These are phyloP conservation scores for Monochamus alternatus DNA, from an alignment of 2,888 invertebrate species.

Conservation along the genomic window DNA sequence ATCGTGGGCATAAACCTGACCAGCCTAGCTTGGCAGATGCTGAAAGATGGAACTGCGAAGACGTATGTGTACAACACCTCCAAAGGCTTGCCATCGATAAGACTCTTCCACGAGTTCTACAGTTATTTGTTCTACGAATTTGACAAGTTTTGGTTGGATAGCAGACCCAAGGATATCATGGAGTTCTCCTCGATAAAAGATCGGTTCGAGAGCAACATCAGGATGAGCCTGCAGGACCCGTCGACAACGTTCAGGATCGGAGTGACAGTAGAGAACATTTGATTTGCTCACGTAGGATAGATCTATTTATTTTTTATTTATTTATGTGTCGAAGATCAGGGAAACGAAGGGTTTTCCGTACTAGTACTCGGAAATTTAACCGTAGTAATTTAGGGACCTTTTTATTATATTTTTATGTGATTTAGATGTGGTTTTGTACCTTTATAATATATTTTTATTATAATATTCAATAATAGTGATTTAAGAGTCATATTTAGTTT, in stretches of 20 bases:
- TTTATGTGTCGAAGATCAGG: neutral
- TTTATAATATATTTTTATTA: neutral
- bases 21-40: conserved; percentile 87
- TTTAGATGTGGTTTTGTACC: neutral
- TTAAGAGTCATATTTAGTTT: too few relatives aligned
- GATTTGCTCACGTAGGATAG: conserved; percentile 53
- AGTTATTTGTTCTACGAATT: conserved; percentile 95
- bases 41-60: conserved; percentile 87
- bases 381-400: neutral
- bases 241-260: conserved; percentile 85
- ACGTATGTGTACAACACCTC: conserved; percentile 92
- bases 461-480: neutral
- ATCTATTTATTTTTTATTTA: conserved; percentile 39
- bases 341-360: neutral
- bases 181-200: conserved; percentile 92
- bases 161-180: conserved; percentile 95
- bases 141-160: conserved; percentile 94
- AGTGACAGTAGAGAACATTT: conserved; percentile 83
- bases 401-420: neutral
- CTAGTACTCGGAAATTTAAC: neutral
- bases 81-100: conserved; percentile 77
- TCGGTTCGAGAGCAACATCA: conserved; percentile 86
- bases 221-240: conserved; percentile 79
- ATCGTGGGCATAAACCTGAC: conserved; percentile 97
- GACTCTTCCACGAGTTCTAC: conserved; percentile 93